Conservation (phyloP, 2,797 vertebrate genomes). For the Myotis daubentonii region DNA sequence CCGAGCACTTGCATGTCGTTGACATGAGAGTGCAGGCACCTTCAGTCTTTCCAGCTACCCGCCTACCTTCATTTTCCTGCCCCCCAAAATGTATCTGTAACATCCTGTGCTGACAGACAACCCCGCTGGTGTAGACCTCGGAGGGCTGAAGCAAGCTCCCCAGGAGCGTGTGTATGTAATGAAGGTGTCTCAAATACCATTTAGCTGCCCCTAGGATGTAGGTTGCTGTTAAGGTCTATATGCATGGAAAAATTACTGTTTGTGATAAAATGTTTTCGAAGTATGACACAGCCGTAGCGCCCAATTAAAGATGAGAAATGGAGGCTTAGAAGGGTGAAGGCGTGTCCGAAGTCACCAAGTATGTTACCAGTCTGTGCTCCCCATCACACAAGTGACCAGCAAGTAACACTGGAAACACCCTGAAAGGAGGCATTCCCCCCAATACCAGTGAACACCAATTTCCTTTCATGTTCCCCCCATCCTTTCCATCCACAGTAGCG, state of each 20-base stretch:
- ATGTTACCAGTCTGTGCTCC: not conserved
- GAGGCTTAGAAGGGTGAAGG: not conserved
- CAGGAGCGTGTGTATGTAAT: not conserved
- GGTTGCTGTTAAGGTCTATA: not conserved
- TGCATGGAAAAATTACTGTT: fast-evolving
- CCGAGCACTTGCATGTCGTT: not conserved
- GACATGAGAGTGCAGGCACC: no score
- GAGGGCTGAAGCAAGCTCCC: not conserved
- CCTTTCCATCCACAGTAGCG: not conserved
- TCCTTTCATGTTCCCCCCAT: not conserved
- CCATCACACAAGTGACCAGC: not conserved
- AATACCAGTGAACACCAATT: not conserved
- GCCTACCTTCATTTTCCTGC: not conserved
- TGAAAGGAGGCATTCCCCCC: not conserved
- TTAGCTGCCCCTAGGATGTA: no score
- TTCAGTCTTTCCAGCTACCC: not conserved
- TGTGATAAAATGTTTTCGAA: not conserved
- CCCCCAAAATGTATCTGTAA: not conserved
- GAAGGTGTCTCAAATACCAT: not conserved
- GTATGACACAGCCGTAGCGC: not conserved
- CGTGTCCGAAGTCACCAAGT: not conserved
- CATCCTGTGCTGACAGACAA: not conserved
- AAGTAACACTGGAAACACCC: not conserved
- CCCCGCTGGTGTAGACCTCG: not conserved
- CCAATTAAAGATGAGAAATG: not conserved